Conservation (phyloP, 2,113 vertebrate species). For the Excalfactoria chinensis region DNA sequence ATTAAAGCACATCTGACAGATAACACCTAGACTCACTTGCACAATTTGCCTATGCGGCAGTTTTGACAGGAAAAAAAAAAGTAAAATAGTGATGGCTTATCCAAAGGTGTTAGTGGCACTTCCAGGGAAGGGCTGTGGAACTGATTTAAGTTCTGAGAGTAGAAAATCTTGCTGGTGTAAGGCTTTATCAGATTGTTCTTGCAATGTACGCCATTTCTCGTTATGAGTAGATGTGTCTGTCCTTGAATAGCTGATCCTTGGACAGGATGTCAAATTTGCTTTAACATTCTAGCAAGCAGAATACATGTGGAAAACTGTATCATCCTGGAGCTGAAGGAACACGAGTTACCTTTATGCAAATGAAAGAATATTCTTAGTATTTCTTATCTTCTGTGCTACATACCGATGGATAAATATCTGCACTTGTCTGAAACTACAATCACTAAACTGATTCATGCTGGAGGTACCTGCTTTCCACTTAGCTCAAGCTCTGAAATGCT, state of each 20-base stretch:
- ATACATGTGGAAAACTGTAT: not conserved
- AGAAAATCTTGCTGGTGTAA: not conserved
- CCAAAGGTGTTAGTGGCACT: not conserved
- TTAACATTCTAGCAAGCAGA: not conserved
- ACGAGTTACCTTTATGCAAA: not conserved
- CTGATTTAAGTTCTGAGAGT: not conserved
- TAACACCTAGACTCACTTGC: not conserved
- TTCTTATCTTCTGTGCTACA: not conserved
- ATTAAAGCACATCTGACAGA: conserved; percentile 25
- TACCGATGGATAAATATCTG: not conserved
- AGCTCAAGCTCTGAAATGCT: not conserved
- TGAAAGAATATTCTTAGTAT: not conserved
- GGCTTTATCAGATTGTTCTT: not conserved
- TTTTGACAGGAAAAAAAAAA: not conserved
- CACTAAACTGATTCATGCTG: not conserved
- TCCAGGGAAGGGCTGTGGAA: not conserved
- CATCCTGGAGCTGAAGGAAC: not conserved
- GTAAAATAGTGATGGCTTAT: conserved; percentile 10
- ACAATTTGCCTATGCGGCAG: not conserved
- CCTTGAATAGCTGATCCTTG: not conserved
- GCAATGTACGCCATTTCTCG: not conserved
- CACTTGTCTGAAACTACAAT: not conserved
- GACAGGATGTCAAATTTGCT: not conserved
- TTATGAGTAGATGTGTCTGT: not conserved
- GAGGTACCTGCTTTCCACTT: not conserved